phyloP scores from a whole-genome alignment of 1,140 invertebrate species.

The Rhyacophila brunnea region DNA sequence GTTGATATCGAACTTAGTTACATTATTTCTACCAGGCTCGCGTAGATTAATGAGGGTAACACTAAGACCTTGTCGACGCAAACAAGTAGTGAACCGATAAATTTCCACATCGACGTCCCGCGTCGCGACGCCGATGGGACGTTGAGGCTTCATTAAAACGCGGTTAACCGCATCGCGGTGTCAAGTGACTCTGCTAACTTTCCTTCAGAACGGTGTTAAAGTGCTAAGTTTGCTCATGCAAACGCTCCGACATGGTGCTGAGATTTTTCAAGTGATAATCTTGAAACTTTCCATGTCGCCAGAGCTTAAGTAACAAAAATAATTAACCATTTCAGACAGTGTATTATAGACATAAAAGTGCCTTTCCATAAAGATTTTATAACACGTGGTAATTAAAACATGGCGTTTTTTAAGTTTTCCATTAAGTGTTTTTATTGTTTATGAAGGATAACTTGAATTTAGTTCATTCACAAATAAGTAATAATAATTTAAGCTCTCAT shows the following conservation, averaged over 20 bases:
- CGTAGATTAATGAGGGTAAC: not conserved
- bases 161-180: constrained; percentile 17
- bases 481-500: too few species aligned
- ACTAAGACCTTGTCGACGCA: not conserved
- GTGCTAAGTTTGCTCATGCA: constrained; percentile 1
- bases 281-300: not conserved
- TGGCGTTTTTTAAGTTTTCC: too few species aligned
- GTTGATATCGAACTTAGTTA: too few species aligned
- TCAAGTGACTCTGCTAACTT: not conserved
- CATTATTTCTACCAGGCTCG: too few species aligned
- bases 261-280: constrained; percentile 3
- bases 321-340: too few species aligned
- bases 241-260: not conserved
- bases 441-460: too few species aligned
- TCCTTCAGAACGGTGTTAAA: not conserved
- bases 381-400: too few species aligned
- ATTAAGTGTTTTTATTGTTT: too few species aligned
- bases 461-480: too few species aligned
- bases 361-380: too few species aligned
- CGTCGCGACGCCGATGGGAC: not conserved
- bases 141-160: constrained; percentile 22
- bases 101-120: not conserved
- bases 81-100: not conserved
- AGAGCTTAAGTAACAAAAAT: too few species aligned
- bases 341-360: too few species aligned